Conservation (phyloP, 2,797 vertebrate species). For the Ambastaia sidthimunki region DNA sequence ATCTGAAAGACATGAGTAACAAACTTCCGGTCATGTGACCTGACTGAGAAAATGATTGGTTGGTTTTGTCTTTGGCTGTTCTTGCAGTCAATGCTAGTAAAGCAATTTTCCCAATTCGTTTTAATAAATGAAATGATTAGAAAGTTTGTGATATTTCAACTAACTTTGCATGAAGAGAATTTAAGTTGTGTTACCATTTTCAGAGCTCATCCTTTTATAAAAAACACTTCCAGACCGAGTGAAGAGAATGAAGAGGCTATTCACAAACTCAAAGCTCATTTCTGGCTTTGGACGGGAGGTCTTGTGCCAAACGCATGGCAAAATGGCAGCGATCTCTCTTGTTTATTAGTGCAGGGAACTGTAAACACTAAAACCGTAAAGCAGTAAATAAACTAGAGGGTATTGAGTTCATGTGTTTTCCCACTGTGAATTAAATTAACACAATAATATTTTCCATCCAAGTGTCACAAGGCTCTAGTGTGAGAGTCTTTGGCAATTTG, state of each 20-base stretch:
- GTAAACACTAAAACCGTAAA: slow-evolving; percentile 35
- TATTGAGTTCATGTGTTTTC: slow-evolving; percentile 41
- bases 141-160: not conserved
- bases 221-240: not conserved
- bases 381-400: slow-evolving; percentile 42
- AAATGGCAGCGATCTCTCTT: slow-evolving; percentile 14
- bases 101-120: no score
- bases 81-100: not conserved
- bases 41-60: not conserved
- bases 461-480: slow-evolving; percentile 13
- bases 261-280: slow-evolving; percentile 32
- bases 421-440: slow-evolving; percentile 39
- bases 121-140: no score
- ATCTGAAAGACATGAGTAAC: not conserved
- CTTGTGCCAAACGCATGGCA: slow-evolving; percentile 13
- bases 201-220: not conserved
- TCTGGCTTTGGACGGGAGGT: slow-evolving; percentile 17
- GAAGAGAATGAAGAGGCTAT: slow-evolving; percentile 39
- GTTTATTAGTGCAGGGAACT: slow-evolving; percentile 34
- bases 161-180: not conserved
- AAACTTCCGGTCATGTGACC: not conserved
- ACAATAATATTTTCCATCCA: slow-evolving; percentile 30
- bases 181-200: not conserved
- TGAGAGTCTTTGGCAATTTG: slow-evolving; percentile 24
- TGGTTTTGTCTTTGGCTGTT: slow-evolving; percentile 9